Conservation (phyloP, 2,797 vertebrate genomes). For the Malurus splendens region DNA sequence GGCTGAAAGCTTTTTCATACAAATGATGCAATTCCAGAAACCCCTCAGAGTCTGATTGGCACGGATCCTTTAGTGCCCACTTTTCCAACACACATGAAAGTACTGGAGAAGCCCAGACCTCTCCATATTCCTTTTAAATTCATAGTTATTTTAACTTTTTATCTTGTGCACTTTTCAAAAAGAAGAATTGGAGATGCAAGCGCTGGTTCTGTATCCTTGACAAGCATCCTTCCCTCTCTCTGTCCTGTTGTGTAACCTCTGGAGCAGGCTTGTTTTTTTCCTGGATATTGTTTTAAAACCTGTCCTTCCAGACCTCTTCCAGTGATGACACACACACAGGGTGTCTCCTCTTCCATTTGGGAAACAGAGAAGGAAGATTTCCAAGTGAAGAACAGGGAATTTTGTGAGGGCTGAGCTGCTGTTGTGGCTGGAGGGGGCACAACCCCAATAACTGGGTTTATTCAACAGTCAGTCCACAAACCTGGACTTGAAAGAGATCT, state of each 20-base stretch:
- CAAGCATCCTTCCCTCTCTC: not conserved
- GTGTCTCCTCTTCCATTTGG: not conserved
- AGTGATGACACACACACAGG: not conserved
- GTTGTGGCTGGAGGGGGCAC: not conserved
- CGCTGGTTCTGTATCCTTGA: not conserved
- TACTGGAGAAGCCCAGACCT: not conserved
- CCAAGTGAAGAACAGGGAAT: not conserved
- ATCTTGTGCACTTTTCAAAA: not conserved
- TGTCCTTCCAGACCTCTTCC: not conserved
- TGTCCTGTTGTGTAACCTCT: not conserved
- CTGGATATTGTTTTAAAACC: rapidly evolving
- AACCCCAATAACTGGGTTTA: not conserved
- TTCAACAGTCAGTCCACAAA: not conserved
- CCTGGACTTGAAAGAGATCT: not conserved
- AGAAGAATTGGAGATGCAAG: not conserved
- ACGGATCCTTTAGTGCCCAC: not conserved
- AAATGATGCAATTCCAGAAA: not conserved
- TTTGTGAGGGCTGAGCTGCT: not conserved
- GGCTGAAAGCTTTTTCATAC: not conserved
- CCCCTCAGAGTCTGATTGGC: not conserved
- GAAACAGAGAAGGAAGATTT: not conserved
- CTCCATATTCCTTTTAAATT: not conserved
- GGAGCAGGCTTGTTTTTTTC: not conserved
- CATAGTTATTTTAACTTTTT: not conserved
- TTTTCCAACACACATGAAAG: not conserved